Conservation (phyloP, 2,797 vertebrate genomes). For the Stomatorhinus walkeri region DNA sequence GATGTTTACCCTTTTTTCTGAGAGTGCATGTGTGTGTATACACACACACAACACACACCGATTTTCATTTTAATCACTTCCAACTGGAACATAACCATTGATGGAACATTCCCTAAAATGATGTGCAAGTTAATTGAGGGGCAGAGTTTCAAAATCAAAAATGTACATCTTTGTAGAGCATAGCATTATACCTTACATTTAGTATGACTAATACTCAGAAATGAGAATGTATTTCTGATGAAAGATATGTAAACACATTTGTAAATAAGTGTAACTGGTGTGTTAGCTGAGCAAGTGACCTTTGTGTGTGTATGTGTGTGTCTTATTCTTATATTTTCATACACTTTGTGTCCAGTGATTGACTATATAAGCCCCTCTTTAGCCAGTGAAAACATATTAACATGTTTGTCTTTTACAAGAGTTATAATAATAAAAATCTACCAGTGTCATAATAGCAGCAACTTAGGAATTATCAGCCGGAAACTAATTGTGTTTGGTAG, state of each 20-base stretch:
- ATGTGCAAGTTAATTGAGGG: neutral
- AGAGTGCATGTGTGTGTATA: neutral
- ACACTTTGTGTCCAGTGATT: neutral
- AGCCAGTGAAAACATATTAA: neutral
- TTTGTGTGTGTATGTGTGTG: neutral
- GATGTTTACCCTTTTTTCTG: neutral
- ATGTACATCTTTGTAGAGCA: neutral
- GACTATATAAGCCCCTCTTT: neutral
- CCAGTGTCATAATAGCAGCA: neutral
- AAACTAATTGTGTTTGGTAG: neutral
- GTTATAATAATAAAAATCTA: neutral
- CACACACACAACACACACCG: neutral
- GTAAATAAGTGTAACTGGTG: neutral
- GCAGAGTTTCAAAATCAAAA: neutral
- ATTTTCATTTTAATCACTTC: neutral
- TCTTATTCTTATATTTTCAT: neutral
- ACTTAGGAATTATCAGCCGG: neutral
- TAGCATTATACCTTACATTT: constrained; percentile 8
- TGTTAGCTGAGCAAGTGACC: neutral
- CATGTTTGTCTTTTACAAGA: neutral
- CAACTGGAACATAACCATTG: neutral
- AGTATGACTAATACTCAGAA: neutral
- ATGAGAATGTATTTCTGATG: neutral
- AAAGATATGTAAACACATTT: neutral
- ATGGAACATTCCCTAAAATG: neutral